Conservation (phyloP, 2,888 invertebrate genomes). For the Lepetodrilus schrolli region DNA sequence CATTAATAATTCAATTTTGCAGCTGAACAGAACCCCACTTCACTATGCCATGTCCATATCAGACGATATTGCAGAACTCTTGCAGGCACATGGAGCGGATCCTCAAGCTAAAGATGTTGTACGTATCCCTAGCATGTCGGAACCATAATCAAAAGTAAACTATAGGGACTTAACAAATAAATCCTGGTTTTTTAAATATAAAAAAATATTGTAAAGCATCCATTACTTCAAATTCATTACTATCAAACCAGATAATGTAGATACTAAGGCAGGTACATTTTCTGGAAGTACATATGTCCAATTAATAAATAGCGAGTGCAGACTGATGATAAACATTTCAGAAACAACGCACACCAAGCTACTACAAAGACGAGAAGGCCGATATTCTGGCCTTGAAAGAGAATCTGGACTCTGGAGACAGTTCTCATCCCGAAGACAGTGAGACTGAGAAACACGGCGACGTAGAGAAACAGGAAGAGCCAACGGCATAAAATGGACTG, state of each 20-base stretch:
- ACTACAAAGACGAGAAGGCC: constrained; percentile 56
- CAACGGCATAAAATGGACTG: constrained; percentile 38
- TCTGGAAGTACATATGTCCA: too few species aligned
- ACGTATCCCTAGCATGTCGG: too few species aligned
- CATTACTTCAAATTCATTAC: too few species aligned
- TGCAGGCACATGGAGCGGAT: constrained; percentile 56
- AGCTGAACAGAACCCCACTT: constrained; percentile 64
- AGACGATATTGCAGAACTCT: constrained; percentile 49
- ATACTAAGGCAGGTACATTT: too few species aligned
- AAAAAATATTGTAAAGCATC: too few species aligned
- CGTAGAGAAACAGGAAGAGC: constrained; percentile 22
- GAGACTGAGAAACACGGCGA: constrained; percentile 24
- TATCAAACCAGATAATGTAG: too few species aligned
- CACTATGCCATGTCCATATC: constrained; percentile 64
- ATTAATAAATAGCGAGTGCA: too few species aligned
- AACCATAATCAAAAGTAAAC: too few species aligned
- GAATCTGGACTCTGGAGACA: constrained; percentile 32
- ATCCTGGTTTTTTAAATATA: too few species aligned
- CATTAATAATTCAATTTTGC: constrained; percentile 36
- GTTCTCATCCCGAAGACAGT: constrained; percentile 35
- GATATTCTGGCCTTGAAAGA: constrained; percentile 51
- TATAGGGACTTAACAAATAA: too few species aligned
- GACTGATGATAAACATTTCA: too few species aligned
- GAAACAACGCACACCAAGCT: constrained; percentile 50
- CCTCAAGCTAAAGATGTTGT: constrained; percentile 59